These are phyloP conservation scores for Chymomyza amoena DNA, from an alignment of 2,888 invertebrate genomes.

Conservation along the genomic window DNA sequence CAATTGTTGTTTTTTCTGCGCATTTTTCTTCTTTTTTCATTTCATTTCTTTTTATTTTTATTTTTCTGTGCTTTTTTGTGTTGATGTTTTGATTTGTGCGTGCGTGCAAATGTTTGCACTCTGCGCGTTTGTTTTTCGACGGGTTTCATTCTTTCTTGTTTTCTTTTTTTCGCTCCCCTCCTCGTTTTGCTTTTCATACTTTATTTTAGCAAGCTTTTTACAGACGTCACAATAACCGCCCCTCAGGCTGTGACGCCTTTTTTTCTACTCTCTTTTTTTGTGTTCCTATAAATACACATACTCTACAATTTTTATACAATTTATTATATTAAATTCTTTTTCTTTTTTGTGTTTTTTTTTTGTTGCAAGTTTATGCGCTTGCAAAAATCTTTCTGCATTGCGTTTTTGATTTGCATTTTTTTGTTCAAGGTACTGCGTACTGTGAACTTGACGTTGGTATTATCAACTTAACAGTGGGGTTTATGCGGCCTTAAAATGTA, in stretches of 20 bases:
- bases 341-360: slow-evolving; percentile 15
- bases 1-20: slow-evolving; percentile 28
- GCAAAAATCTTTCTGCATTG: slow-evolving; percentile 34
- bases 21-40: background rate
- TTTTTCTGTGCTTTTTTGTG: slow-evolving; percentile 38
- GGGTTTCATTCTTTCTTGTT: slow-evolving; percentile 23
- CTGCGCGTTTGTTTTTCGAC: slow-evolving; percentile 51
- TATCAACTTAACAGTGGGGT: background rate
- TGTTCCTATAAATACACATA: background rate
- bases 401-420: slow-evolving; percentile 7
- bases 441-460: background rate
- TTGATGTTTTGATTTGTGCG: slow-evolving; percentile 71
- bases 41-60: slow-evolving; percentile 3
- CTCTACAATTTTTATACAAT: background rate
- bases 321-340: slow-evolving; percentile 15
- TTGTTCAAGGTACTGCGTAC: background rate
- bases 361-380: background rate
- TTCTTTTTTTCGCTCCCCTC: slow-evolving; percentile 19
- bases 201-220: background rate
- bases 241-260: slow-evolving; percentile 23
- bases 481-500: too few relatives aligned
- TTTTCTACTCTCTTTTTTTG: slow-evolving; percentile 20
- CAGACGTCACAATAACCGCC: slow-evolving; percentile 13
- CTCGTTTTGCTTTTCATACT: background rate
- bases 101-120: slow-evolving; percentile 71